Conservation (phyloP, 2,113 vertebrate genomes). For the Apus apus region DNA sequence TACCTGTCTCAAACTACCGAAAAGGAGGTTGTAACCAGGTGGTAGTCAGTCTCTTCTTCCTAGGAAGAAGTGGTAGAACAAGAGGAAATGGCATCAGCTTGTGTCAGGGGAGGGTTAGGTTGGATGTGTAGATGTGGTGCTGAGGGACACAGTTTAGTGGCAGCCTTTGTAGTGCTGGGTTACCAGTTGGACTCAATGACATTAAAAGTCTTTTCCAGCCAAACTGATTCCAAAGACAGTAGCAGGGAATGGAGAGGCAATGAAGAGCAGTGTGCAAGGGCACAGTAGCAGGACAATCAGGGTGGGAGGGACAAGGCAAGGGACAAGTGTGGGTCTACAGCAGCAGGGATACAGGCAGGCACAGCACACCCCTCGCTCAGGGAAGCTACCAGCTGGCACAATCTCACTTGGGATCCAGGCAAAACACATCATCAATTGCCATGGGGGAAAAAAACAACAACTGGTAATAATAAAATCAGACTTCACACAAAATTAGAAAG, state of each 20-base stretch:
- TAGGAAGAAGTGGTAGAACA: too few relatives aligned
- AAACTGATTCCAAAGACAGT: not conserved
- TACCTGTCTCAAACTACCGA: too few relatives aligned
- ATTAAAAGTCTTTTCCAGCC: too few relatives aligned
- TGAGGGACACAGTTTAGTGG: too few relatives aligned
- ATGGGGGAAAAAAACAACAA: not conserved
- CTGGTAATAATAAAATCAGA: not conserved
- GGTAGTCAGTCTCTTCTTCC: too few relatives aligned
- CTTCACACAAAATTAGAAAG: not conserved
- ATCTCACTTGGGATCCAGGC: not conserved
- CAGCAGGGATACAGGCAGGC: not conserved
- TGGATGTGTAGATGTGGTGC: too few relatives aligned
- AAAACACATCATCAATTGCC: not conserved
- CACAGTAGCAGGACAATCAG: not conserved
- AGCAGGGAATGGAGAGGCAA: not conserved
- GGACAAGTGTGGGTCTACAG: not conserved
- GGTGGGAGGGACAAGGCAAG: not conserved
- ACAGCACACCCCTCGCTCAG: constrained; percentile 6
- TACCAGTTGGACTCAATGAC: too few relatives aligned
- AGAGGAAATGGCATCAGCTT: too few relatives aligned
- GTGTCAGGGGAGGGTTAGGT: too few relatives aligned
- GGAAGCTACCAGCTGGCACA: not conserved
- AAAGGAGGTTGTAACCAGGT: too few relatives aligned
- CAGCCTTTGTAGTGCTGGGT: too few relatives aligned
- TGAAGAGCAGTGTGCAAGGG: not conserved